phyloP scores from a whole-genome alignment of 1,140 invertebrate species.

The Cydia splendana region DNA sequence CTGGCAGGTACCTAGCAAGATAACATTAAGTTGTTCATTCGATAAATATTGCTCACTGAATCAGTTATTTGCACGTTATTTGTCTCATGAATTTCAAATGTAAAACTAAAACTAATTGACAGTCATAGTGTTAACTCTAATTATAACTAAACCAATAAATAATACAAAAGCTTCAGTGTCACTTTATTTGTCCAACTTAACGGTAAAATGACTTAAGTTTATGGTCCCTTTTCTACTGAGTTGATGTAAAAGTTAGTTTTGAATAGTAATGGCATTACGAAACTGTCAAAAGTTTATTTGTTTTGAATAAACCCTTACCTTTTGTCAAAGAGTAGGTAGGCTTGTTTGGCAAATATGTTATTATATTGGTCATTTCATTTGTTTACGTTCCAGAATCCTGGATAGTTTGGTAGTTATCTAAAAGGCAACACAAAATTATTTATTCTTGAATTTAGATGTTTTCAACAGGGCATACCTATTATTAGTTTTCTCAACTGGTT shows the following conservation, averaged over 20 bases:
- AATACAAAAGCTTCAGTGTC: slow-evolving; percentile 10
- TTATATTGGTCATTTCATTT: background rate
- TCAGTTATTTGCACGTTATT: too few species aligned
- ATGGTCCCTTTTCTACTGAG: background rate
- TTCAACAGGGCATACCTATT: too few species aligned
- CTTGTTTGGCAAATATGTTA: background rate
- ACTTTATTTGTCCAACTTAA: background rate
- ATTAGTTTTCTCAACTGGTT: too few species aligned
- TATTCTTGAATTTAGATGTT: too few species aligned
- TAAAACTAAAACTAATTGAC: slow-evolving; percentile 39
- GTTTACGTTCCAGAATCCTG: background rate
- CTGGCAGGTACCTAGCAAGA: too few species aligned
- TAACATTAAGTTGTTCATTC: too few species aligned
- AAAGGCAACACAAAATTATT: too few species aligned
- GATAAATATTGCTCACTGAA: too few species aligned
- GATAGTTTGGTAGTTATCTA: background rate
- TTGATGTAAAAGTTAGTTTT: background rate
- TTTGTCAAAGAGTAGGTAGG: background rate
- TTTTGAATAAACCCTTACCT: slow-evolving; percentile 1
- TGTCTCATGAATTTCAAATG: too few species aligned
- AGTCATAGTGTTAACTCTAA: background rate
- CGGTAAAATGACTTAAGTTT: background rate
- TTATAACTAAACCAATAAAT: slow-evolving; percentile 25
- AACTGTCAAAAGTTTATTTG: slow-evolving; percentile 29
- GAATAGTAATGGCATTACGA: background rate